Evolutionary conservation across 2,888 invertebrate species (phyloP).

Genomic region (Zygogramma bicolorata): DNA sequence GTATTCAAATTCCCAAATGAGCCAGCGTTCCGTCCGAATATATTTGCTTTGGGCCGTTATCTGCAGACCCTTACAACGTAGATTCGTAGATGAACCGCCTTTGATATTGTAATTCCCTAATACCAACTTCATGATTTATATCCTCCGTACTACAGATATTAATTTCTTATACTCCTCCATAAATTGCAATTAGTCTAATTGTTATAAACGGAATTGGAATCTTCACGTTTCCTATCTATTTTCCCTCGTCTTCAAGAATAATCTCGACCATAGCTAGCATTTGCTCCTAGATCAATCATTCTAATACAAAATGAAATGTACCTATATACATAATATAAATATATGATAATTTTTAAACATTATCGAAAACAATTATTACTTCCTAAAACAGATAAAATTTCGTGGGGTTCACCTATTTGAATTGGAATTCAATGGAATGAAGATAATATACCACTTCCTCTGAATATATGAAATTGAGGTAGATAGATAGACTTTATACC

Average conservation of each 20-base stretch:
- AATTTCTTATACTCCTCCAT: constrained; percentile 49
- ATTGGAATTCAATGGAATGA: no score
- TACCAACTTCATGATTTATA: constrained; percentile 65
- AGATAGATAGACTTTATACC: no score
- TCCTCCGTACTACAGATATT: constrained; percentile 57
- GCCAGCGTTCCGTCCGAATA: constrained; percentile 58
- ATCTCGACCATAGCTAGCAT: no score
- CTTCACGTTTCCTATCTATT: constrained; percentile 11
- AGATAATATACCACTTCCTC: no score
- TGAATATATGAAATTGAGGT: no score
- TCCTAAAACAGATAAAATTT: no score
- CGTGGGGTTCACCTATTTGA: no score
- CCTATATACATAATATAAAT: no score
- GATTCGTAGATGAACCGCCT: constrained; percentile 65
- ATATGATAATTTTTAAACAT: no score
- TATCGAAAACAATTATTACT: no score
- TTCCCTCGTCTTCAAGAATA: no score
- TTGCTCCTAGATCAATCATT: not conserved
- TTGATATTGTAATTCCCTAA: constrained; percentile 66
- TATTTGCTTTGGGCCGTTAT: constrained; percentile 62
- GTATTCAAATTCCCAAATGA: constrained; percentile 66
- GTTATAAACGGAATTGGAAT: constrained; percentile 38
- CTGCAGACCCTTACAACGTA: constrained; percentile 61
- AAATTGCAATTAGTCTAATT: constrained; percentile 54
- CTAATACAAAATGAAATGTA: no score